Evolutionary conservation across 2,113 vertebrate genomes (phyloP).

Genomic region (Motacilla alba): DNA sequence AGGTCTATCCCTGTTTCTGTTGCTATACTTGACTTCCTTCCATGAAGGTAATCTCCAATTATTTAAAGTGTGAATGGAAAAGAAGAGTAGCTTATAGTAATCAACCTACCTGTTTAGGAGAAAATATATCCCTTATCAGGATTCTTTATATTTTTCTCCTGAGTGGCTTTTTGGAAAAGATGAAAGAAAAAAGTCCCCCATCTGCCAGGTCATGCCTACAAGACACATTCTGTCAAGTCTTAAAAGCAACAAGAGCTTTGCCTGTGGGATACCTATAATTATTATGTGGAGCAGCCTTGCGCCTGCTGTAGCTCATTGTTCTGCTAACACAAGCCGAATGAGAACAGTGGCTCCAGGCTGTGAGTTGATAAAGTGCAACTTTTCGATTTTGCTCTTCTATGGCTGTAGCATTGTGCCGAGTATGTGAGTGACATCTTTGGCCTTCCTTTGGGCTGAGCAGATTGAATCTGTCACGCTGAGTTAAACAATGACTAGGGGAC

Average conservation of each 20-base stretch:
- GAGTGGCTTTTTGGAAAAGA: constrained; percentile 77
- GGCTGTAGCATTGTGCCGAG: constrained; percentile 71
- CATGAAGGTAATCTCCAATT: constrained; percentile 68
- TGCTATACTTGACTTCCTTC: constrained; percentile 76
- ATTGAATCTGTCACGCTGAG: constrained; percentile 87
- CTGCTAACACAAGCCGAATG: constrained; percentile 76
- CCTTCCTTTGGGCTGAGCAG: constrained; percentile 79
- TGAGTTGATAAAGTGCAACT: constrained; percentile 85
- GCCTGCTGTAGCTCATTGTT: constrained; percentile 81
- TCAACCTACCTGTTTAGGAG: constrained; percentile 74
- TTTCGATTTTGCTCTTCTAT: constrained; percentile 80
- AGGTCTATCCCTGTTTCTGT: constrained; percentile 67
- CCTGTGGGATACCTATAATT: constrained; percentile 86
- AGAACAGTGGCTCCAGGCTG: constrained; percentile 83
- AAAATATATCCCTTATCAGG: constrained; percentile 78
- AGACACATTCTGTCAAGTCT: constrained; percentile 82
- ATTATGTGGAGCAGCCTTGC: constrained; percentile 69
- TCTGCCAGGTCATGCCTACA: constrained; percentile 84
- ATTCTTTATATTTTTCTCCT: constrained; percentile 77
- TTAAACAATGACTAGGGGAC: constrained; percentile 84
- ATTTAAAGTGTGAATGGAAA: constrained; percentile 70
- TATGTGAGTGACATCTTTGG: constrained; percentile 78
- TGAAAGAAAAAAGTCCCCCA: constrained; percentile 77
- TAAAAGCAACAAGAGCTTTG: constrained; percentile 81
- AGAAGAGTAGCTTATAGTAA: constrained; percentile 75